Percentiles rank a stretch among this genome's conserved stretches.
phyloP scores from a whole-genome alignment of 2,113 vertebrate genomes.

The Butorides virescens region DNA sequence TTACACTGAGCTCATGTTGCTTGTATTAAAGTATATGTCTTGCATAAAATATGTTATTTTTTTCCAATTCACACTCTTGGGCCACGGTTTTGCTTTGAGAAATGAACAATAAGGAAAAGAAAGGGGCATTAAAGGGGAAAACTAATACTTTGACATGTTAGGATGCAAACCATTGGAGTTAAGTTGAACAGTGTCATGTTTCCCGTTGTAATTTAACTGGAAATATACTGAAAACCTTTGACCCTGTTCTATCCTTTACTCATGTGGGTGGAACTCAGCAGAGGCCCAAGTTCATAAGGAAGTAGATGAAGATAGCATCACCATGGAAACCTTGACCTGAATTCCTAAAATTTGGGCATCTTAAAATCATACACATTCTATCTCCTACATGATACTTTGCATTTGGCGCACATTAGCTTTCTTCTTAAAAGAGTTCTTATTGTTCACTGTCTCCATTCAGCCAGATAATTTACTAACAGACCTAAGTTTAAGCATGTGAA shows the following conservation, averaged over 20 bases:
- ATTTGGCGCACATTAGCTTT: background rate
- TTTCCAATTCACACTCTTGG: background rate
- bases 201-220: background rate
- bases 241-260: conserved; percentile 26
- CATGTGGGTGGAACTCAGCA: conserved; percentile 39
- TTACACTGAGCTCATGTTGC: background rate
- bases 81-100: background rate
- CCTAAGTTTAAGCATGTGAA: background rate
- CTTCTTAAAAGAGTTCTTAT: background rate
- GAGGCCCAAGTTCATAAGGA: conserved; percentile 47
- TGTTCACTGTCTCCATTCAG: background rate
- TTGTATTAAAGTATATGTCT: background rate
- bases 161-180: background rate
- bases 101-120: background rate
- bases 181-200: background rate
- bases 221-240: conserved; percentile 29
- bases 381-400: background rate
- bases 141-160: background rate
- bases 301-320: conserved; percentile 56
- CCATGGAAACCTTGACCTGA: conserved; percentile 68
- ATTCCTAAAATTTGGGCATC: conserved; percentile 27
- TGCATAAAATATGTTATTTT: background rate
- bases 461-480: background rate
- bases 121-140: background rate
- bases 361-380: conserved; percentile 10